These are phyloP conservation scores for Tupiocoris notatus DNA, from an alignment of 2,888 invertebrate genomes.

Conservation along the genomic window DNA sequence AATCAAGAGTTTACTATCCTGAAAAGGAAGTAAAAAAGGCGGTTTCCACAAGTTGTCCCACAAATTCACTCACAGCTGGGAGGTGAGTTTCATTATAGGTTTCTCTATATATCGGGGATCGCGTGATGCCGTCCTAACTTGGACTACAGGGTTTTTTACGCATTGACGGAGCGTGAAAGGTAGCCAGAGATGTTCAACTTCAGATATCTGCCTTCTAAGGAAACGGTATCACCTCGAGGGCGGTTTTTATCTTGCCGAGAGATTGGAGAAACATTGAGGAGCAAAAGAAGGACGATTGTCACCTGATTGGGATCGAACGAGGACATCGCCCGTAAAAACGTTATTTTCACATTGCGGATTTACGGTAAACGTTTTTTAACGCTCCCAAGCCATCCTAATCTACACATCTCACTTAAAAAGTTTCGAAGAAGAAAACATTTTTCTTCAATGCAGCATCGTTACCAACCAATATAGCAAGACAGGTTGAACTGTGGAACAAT, in stretches of 20 bases:
- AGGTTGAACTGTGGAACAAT: too few relatives aligned
- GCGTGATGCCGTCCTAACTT: not conserved
- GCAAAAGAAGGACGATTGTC: not conserved
- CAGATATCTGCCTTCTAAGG: not conserved
- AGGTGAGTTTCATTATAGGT: not conserved
- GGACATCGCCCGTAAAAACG: conserved; percentile 4
- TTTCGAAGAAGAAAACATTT: not conserved
- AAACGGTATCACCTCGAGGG: not conserved
- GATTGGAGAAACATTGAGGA: not conserved
- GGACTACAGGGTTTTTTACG: not conserved
- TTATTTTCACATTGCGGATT: not conserved
- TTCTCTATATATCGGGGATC: not conserved
- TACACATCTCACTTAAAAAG: not conserved
- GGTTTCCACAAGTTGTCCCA: not conserved
- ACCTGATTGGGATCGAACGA: not conserved
- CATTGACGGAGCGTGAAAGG: not conserved
- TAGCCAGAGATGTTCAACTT: not conserved
- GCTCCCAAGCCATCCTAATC: not conserved
- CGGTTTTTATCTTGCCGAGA: not conserved
- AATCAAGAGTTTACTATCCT: not conserved
- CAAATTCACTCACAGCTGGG: not conserved
- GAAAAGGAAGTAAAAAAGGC: not conserved
- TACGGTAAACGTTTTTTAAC: not conserved
- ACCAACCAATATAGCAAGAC: too few relatives aligned
- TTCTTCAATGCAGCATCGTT: too few relatives aligned